Evolutionary conservation across 1,140 invertebrate species (phyloP), one percentile per base, ranked within the genome.

Genomic region (Bombus impatiens): DNA sequence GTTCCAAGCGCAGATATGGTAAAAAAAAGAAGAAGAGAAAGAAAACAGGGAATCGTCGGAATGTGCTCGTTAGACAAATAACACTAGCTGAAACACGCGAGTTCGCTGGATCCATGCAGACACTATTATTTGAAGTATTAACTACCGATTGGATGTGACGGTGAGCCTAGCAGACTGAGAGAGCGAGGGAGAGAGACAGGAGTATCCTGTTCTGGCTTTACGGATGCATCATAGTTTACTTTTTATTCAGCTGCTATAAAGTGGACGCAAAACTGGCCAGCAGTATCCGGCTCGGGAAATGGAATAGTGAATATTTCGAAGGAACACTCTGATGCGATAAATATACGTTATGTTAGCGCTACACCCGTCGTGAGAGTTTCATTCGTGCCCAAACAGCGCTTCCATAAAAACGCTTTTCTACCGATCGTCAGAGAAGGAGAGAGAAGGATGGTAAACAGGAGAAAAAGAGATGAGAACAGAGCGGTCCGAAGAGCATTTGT

Each of bases 31-130:
- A 1, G 32, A 35, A 44, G 4, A 35, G 0, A 13, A 44, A 44
- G 44, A 5, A 47, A 32, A 3, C 32, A 35, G 18, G 2, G n/a
- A 47, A 32, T 74, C 6, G 71, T 9, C n/a, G 4, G 32, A 76
- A 59, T 37, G 32, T 75, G 78, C 72, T 88, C 35, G 87, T 88
- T 84, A 87, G 72, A 67, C 18, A 44, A 68, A 65, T 71, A 53
- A 83, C 84, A 79, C 70, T 68, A 70, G 32, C 4, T 47, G 82
- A 88, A 88, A 72, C 40, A 80, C 35, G 13, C 44, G 9, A 35
- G 25, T n/a, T 5, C 10, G 12, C 15, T 57, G 44, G 35, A 57
- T 35, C 15, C 28, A n/a, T 2, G 25, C 28, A 18, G 67, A 32
- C 57, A 44, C 18, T 18, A 72, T 44, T 44, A 78, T 42, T 71